These are phyloP conservation scores for Lerista edwardsae DNA, from an alignment of 2,797 vertebrate species.

Conservation along the genomic window DNA sequence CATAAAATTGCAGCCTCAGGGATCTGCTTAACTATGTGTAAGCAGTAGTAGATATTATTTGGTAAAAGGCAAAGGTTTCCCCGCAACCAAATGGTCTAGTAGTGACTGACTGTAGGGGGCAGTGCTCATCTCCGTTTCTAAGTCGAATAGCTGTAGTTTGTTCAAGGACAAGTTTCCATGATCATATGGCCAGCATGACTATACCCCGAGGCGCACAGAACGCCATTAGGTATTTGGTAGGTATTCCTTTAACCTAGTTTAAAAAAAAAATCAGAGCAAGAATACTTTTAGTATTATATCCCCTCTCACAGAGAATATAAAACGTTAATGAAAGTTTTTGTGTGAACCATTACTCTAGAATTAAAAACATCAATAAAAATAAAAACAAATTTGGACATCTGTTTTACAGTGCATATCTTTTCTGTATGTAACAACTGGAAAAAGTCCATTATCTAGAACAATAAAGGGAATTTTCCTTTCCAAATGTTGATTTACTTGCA, in stretches of 20 bases:
- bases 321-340: conserved; percentile 57
- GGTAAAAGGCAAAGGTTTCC: too few relatives aligned
- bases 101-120: too few relatives aligned
- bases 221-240: background rate
- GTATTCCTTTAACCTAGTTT: background rate
- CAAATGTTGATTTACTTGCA: conserved; percentile 31
- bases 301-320: background rate
- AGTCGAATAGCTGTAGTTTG: too few relatives aligned
- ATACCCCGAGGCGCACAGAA: too few relatives aligned
- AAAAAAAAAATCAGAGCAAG: conserved; percentile 42
- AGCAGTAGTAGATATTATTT: background rate
- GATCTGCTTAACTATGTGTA: background rate
- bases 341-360: conserved; percentile 61
- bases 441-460: conserved; percentile 64
- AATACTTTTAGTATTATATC: conserved; percentile 59
- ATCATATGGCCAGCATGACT: too few relatives aligned
- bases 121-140: too few relatives aligned
- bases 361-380: conserved; percentile 57
- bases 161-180: too few relatives aligned
- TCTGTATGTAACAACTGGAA: conserved; percentile 60
- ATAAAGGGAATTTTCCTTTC: conserved; percentile 68
- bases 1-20: too few relatives aligned
- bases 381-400: conserved; percentile 52
- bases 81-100: too few relatives aligned
- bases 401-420: conserved; percentile 63